A percentile compares a stretch with the other conserved stretches of the same genome.
These are phyloP conservation scores for Cyphomyrus plagiostoma DNA, from an alignment of 2,113 vertebrate species.

Conservation along the genomic window DNA sequence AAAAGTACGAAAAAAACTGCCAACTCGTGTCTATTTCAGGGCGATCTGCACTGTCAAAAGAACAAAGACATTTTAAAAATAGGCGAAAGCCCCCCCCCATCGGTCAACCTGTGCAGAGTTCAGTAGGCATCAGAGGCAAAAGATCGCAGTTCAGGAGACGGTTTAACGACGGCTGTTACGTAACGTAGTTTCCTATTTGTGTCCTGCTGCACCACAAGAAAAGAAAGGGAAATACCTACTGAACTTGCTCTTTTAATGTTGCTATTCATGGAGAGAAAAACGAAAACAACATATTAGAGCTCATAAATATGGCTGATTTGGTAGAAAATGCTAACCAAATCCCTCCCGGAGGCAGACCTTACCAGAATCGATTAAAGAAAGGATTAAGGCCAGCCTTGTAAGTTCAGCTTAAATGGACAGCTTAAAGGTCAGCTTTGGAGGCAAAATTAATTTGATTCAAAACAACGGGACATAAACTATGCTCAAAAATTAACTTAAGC, in stretches of 20 bases:
- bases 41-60: not conserved
- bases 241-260: not conserved
- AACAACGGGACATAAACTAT: not conserved
- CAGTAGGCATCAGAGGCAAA: not conserved
- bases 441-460: not conserved
- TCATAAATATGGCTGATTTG: not conserved
- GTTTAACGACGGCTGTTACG: not conserved
- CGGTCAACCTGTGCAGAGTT: not conserved
- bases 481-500: not conserved
- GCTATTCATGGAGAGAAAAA: not conserved
- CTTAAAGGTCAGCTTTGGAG: not conserved
- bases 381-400: not conserved
- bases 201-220: not conserved
- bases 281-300: not conserved
- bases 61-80: not conserved
- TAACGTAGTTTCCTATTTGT: not conserved
- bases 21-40: not conserved
- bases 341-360: not conserved
- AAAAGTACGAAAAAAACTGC: not conserved
- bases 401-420: not conserved
- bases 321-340: not conserved
- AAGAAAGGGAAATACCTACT: not conserved
- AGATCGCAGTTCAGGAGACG: not conserved
- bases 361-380: not conserved
- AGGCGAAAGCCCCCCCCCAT: not conserved